Base-by-base conservation (phyloP, 2,113 vertebrate genomes). In the Phalacrocorax aristotelis region DNA sequence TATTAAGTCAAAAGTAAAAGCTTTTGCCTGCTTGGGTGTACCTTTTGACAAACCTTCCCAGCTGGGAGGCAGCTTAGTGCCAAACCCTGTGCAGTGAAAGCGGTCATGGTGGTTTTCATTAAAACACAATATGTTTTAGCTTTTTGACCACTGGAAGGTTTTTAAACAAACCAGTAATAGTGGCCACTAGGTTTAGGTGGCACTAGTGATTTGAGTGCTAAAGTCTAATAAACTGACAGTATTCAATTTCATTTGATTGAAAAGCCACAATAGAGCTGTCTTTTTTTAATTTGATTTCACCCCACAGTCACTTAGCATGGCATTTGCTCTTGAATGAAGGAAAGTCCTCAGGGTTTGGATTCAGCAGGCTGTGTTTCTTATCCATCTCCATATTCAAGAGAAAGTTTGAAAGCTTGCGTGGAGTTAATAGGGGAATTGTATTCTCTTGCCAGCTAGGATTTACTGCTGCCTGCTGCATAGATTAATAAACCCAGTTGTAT, bases 401-500 rank as follows among this genome's bases (percentile, higher is more conserved):
- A 44, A 88, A 61, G 52, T 91, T 87, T 76, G 70, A 69, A 87
- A 91, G 83, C 57, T 75, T 87, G 71, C 2, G 3, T 91, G 57
- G 54, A 69, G 57, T 79, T 94, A 87, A 87, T 40, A 75, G 76
- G 21, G 48, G n/a, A 95, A 89, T 44, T 81, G 49, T 65, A 70
- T 85, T 96, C 62, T 66, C 52, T 87, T 95, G 82, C 36, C 72
- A 87, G 57, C 40, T 57, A 55, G 54, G 66, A 89, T 87, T 95
- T 96, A 89, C 36, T 72, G 84, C 72, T 93, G 79, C 42, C 78
- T 95, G 46, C 83, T 95, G 84, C 78, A 60, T 52, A 78, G 87
- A 87, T 95, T 87, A 90, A 95, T 94, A 92, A 94, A 90, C 44
- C 29, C 32, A 4, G 38, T 58, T 90, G 54, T 89, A 78, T 57